phyloP scores from a whole-genome alignment of 2,113 vertebrate genomes.

The Bolborhynchus lineola region DNA sequence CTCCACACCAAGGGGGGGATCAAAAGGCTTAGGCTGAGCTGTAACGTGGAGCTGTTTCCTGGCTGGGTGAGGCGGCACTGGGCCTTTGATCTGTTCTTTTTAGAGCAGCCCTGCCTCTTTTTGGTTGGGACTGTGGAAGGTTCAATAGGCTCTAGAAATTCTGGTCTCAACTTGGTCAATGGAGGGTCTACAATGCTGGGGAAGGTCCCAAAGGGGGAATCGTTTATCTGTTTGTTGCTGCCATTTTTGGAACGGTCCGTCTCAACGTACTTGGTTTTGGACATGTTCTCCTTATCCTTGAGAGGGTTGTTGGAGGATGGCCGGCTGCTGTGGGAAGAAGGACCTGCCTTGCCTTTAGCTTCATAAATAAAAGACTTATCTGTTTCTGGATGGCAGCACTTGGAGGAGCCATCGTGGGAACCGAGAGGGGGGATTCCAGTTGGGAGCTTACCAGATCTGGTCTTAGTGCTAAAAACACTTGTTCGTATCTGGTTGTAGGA shows the following conservation, averaged over 20 bases:
- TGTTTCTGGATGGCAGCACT: slow-evolving; percentile 88
- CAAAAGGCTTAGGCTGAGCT: slow-evolving; percentile 52
- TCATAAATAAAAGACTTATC: slow-evolving; percentile 92
- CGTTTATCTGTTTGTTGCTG: slow-evolving; percentile 90
- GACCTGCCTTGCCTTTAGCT: slow-evolving; percentile 79
- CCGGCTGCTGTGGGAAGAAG: slow-evolving; percentile 80
- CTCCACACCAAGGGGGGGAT: slow-evolving; percentile 66
- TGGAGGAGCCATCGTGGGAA: slow-evolving; percentile 62
- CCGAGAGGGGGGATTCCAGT: slow-evolving; percentile 75
- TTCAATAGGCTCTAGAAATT: slow-evolving; percentile 84
- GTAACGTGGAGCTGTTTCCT: slow-evolving; percentile 61
- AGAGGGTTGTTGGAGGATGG: slow-evolving; percentile 86
- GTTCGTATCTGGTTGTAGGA: slow-evolving; percentile 79
- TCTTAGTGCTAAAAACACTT: slow-evolving; percentile 82
- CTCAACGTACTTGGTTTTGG: slow-evolving; percentile 85
- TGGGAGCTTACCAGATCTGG: slow-evolving; percentile 76
- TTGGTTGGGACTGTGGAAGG: slow-evolving; percentile 87
- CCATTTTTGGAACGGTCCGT: slow-evolving; percentile 83
- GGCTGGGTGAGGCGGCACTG: slow-evolving; percentile 85
- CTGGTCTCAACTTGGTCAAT: slow-evolving; percentile 82
- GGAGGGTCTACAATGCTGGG: slow-evolving; percentile 88
- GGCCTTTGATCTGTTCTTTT: slow-evolving; percentile 91
- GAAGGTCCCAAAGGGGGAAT: slow-evolving; percentile 91
- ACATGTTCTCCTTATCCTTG: slow-evolving; percentile 92
- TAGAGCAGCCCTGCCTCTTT: slow-evolving; percentile 93